Percentiles rank a stretch among this genome's conserved stretches.
Conservation (phyloP, 2,888 invertebrate species). For the Ectobius pallidus region DNA sequence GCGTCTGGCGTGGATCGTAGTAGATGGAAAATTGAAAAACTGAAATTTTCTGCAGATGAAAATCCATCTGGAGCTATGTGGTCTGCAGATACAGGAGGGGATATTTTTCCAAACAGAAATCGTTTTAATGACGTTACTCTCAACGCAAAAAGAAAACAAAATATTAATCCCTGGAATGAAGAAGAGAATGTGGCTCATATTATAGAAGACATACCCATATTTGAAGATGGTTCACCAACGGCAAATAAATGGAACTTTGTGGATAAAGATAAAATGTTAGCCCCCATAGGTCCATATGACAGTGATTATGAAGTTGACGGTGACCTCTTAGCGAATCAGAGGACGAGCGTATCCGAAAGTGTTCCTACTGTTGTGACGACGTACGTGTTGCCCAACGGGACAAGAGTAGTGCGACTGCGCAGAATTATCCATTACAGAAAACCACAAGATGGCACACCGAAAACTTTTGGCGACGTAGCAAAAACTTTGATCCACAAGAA, state of each 20-base stretch:
- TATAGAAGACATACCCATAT: background rate
- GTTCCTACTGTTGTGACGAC: background rate
- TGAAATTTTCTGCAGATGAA: too few species aligned
- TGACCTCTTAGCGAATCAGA: background rate
- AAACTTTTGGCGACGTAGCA: conserved; percentile 1
- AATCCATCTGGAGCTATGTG: too few species aligned
- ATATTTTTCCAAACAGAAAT: too few species aligned
- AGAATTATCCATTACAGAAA: background rate
- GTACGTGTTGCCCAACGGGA: background rate
- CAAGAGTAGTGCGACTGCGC: background rate
- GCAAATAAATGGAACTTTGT: background rate
- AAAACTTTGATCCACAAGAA: background rate
- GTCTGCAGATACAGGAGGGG: too few species aligned
- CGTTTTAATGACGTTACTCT: background rate
- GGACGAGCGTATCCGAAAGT: background rate
- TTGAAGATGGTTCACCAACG: background rate
- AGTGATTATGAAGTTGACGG: background rate
- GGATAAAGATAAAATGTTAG: background rate
- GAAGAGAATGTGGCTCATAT: background rate
- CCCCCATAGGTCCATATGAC: background rate
- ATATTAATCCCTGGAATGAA: background rate
- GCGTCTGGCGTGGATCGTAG: too few species aligned
- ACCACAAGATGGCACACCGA: background rate
- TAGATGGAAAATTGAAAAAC: too few species aligned
- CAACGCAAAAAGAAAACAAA: background rate